These are phyloP conservation scores for Zalophus californianus DNA, from an alignment of 2,797 vertebrate genomes.

Conservation along the genomic window DNA sequence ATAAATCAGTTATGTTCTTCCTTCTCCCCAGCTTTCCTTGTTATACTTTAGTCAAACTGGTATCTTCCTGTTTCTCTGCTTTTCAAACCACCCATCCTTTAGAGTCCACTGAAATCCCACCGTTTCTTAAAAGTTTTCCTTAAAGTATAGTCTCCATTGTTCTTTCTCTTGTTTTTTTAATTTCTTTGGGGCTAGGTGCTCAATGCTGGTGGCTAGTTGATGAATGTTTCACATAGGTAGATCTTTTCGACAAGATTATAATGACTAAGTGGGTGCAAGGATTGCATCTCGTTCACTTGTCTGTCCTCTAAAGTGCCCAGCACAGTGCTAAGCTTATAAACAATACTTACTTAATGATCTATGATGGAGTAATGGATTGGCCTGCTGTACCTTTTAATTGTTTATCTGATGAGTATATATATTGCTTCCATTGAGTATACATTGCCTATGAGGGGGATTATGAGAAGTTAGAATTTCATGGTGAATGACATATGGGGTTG, in stretches of 20 bases:
- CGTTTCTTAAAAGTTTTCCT: background rate
- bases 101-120: background rate
- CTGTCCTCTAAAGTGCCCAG: background rate
- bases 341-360: background rate
- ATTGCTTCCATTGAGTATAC: background rate
- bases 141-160: background rate
- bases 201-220: background rate
- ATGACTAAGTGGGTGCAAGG: background rate
- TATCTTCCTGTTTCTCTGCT: background rate
- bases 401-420: constrained; percentile 22
- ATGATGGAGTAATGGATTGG: constrained; percentile 8
- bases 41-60: background rate
- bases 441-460: background rate
- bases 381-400: background rate
- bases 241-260: constrained; percentile 35
- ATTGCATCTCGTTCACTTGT: background rate
- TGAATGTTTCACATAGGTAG: background rate
- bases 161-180: background rate
- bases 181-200: background rate
- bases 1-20: background rate
- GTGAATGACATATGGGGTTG: constrained; percentile 47
- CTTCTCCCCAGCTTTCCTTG: background rate
- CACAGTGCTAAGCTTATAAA: constrained; percentile 2
- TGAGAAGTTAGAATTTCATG: background rate
- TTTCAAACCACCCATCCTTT: background rate